Percentiles rank a stretch among this genome's conserved stretches.
These are phyloP conservation scores for Cylloceria caligata DNA, from an alignment of 2,888 invertebrate genomes.

Conservation along the genomic window DNA sequence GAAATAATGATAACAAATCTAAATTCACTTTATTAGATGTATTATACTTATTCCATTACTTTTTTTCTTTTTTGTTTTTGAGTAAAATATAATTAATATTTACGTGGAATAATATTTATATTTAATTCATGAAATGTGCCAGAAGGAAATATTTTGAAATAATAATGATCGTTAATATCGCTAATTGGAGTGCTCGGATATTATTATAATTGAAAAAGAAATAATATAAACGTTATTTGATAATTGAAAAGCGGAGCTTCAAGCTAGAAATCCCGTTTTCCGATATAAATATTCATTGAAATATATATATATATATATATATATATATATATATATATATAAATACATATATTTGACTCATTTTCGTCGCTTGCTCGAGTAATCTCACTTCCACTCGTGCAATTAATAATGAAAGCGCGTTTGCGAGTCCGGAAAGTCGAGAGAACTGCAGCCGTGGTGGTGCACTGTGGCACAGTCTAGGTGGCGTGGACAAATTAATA, in stretches of 20 bases:
- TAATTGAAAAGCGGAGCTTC: conserved; percentile 16
- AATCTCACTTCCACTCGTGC: conserved; percentile 51
- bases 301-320: conserved; percentile 1
- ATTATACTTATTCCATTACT: too few relatives aligned
- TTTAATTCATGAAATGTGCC: too few relatives aligned
- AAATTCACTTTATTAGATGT: too few relatives aligned
- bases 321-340: background rate
- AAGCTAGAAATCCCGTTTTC: conserved; percentile 34
- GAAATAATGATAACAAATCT: too few relatives aligned
- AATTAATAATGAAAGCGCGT: conserved; percentile 67
- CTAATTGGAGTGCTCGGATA: conserved; percentile 36
- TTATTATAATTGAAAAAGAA: background rate
- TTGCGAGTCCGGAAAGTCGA: conserved; percentile 51
- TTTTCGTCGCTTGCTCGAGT: conserved; percentile 44
- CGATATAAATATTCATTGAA: conserved; percentile 54
- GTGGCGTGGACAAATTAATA: conserved; percentile 63
- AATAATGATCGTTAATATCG: conserved; percentile 8
- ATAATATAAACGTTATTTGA: conserved; percentile 23
- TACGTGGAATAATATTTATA: too few relatives aligned
- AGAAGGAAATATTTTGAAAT: too few relatives aligned
- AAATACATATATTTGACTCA: conserved; percentile 28
- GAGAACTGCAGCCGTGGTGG: conserved; percentile 17
- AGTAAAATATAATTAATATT: too few relatives aligned
- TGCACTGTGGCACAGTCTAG: background rate
- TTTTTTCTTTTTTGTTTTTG: too few relatives aligned